Evolutionary conservation across 2,888 invertebrate genomes (phyloP), one percentile per base, ranked within the genome.

Genomic region (Ichneumoninae sp.): DNA sequence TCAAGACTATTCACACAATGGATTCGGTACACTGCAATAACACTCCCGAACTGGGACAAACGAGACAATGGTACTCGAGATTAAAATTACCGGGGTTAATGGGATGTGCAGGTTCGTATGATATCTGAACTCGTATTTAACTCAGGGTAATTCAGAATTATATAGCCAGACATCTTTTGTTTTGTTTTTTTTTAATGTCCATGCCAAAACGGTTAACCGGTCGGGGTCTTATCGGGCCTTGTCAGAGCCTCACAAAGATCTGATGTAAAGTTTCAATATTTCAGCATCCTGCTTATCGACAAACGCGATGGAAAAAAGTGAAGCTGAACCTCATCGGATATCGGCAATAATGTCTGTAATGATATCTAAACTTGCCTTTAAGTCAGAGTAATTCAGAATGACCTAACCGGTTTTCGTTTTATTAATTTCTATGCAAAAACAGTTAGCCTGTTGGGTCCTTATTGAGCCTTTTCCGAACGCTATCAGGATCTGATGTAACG

Each of bases 1-100:
- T 77, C 47, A 69, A 44, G 81, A 71, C 73, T 57, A 52, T 26
- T 44, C 74, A 22, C 66, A 83, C 83, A 81, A 81, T 78, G 74
- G 63, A 77, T 65, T 81, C 65, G 57, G 36, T 78, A 74, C 73
- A 47, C 70, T 57, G 52, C 68, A 73, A 57, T 57, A 75, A 78
- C 30, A 10, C 36, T 83, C 65, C 50, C 33, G 40, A 81, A 78
- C 69, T 75, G 78, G 78, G 84, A 57, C 74, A 78, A 65, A 66
- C 65, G 30, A 54, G 44, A 85, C 81, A 83, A 83, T 77, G 73
- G 66, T 26, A 68, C 57, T 68, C 16, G 22, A 71, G 65, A 83
- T 80, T 68, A 70, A 66, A 83, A 75, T 80, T 75, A 75, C 65
- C 36, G n/a, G 22, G 69, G 44, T 71, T 73, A 63, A 63, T 40